These are phyloP conservation scores for Danionella dracula DNA, from an alignment of 2,797 vertebrate species.

Conservation along the genomic window DNA sequence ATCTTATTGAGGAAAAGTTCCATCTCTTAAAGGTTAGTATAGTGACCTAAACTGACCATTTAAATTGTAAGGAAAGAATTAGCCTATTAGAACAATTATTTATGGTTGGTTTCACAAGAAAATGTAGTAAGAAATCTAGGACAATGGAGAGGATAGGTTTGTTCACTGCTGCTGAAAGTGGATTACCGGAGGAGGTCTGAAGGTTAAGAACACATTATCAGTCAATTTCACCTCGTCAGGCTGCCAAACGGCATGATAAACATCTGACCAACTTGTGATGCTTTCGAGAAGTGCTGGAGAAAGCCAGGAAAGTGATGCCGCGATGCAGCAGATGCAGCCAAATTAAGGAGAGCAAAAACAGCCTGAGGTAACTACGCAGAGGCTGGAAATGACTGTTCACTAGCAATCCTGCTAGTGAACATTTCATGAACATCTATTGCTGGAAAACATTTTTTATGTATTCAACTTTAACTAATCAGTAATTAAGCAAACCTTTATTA, in stretches of 20 bases:
- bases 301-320: background rate
- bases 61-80: constrained; percentile 26
- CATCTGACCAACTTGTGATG: constrained; percentile 36
- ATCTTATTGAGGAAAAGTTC: constrained; percentile 12
- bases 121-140: background rate
- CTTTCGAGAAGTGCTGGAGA: constrained; percentile 12
- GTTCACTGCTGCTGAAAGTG: constrained; percentile 40
- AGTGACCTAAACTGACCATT: constrained; percentile 14
- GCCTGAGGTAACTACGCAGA: background rate
- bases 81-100: constrained; percentile 36
- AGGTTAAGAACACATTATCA: constrained; percentile 70
- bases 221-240: constrained; percentile 56
- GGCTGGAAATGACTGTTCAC: background rate
- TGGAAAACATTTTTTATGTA: no score
- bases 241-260: constrained; percentile 43
- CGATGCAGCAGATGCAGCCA: background rate
- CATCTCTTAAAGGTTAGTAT: background rate
- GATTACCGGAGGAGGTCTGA: constrained; percentile 58
- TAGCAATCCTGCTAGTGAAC: background rate
- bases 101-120: constrained; percentile 34
- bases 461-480: no score
- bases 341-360: background rate
- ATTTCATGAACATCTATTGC: background rate
- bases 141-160: constrained; percentile 15
- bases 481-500: no score